phyloP scores from a whole-genome alignment of 2,113 vertebrate species.

The Spheniscus mendiculus region DNA sequence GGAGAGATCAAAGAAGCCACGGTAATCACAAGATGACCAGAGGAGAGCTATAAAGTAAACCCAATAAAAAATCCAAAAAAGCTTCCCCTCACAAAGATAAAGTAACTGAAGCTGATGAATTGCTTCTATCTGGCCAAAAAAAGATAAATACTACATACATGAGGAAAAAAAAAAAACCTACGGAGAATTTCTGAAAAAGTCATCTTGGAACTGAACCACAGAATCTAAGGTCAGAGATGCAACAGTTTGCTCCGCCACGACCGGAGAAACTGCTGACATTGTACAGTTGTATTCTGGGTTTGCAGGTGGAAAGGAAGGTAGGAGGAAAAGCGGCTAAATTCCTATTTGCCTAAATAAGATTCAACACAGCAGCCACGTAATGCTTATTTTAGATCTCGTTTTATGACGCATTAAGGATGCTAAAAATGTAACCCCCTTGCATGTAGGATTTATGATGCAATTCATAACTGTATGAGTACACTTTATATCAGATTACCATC shows the following conservation, averaged over 20 bases:
- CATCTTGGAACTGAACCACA: background rate
- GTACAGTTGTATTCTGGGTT: background rate
- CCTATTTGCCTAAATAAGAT: background rate
- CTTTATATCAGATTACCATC: too few species aligned
- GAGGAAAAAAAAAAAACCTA: background rate
- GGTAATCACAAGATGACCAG: background rate
- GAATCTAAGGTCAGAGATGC: background rate
- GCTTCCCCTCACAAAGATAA: background rate
- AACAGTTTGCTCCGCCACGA: background rate
- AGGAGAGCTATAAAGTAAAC: slow-evolving; percentile 15
- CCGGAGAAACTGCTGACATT: background rate
- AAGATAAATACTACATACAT: background rate
- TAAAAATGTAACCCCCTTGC: background rate
- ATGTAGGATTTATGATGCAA: background rate
- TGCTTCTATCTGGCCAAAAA: background rate
- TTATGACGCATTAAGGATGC: background rate
- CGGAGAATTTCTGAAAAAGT: background rate
- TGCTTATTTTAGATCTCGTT: background rate
- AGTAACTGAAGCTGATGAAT: background rate
- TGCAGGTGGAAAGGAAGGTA: background rate
- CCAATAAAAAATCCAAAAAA: background rate
- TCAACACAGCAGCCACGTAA: background rate
- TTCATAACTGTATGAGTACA: background rate
- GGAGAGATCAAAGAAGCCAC: background rate
- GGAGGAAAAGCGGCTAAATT: background rate